Conservation (phyloP, 2,888 invertebrate genomes). For the Apodemia hepburni region DNA sequence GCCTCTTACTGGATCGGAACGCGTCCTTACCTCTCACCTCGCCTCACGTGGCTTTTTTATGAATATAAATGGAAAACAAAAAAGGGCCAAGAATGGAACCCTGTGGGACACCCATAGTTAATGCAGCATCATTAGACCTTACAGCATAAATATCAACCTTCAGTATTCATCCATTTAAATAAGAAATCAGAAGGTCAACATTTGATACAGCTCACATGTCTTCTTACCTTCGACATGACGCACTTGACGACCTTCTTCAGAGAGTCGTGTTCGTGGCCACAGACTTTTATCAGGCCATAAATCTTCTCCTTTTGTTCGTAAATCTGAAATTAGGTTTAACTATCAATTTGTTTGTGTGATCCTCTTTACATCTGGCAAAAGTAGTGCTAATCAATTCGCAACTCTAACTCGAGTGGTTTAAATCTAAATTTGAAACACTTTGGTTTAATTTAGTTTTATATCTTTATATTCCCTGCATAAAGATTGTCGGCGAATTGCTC, state of each 20-base stretch:
- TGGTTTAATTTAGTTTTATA: not conserved
- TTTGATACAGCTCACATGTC: not conserved
- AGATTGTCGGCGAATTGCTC: slow-evolving; percentile 5
- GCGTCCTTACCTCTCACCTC: too few relatives aligned
- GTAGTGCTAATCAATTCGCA: not conserved
- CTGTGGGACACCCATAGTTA: too few relatives aligned
- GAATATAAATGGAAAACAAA: too few relatives aligned
- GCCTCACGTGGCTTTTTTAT: too few relatives aligned
- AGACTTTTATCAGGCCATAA: slow-evolving; percentile 57
- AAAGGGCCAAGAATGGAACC: too few relatives aligned
- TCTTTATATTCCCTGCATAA: slow-evolving; percentile 2
- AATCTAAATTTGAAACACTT: not conserved
- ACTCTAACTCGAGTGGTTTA: not conserved
- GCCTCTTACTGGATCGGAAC: too few relatives aligned
- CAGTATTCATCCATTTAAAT: too few relatives aligned
- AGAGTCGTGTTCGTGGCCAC: slow-evolving; percentile 68
- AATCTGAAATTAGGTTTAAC: slow-evolving; percentile 46
- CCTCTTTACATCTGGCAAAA: slow-evolving; percentile 15
- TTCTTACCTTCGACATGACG: slow-evolving; percentile 67
- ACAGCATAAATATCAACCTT: too few relatives aligned
- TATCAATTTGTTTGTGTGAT: slow-evolving; percentile 20
- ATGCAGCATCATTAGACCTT: too few relatives aligned
- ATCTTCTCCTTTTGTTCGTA: slow-evolving; percentile 57
- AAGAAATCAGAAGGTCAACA: not conserved
- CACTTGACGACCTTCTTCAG: slow-evolving; percentile 72